phyloP scores from a whole-genome alignment of 1,140 invertebrate species.

The Drosophila mojavensis region DNA sequence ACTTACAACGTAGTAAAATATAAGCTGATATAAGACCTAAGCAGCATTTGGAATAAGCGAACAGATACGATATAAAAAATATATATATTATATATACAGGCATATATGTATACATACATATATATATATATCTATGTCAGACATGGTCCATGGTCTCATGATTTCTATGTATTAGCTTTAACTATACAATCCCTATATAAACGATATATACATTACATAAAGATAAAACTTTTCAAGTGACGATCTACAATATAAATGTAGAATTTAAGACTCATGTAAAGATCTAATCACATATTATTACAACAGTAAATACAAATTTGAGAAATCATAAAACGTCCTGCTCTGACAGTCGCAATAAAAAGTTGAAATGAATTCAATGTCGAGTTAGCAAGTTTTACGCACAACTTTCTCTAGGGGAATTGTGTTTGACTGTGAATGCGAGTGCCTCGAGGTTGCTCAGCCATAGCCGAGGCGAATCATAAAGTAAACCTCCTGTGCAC shows the following conservation, averaged over 20 bases:
- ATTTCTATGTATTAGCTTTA: too few species aligned
- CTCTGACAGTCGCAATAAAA: not conserved
- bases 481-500: conserved; percentile 6
- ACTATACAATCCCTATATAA: too few species aligned
- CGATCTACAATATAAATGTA: too few species aligned
- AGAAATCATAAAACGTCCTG: not conserved
- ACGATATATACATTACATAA: not conserved
- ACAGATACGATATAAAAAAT: too few species aligned
- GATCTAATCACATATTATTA: not conserved
- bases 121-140: too few species aligned
- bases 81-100: too few species aligned
- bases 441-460: conserved; percentile 5
- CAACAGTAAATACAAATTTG: not conserved
- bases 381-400: conserved; percentile 16
- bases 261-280: too few species aligned
- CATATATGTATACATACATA: not conserved
- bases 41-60: too few species aligned
- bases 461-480: conserved; percentile 21
- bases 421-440: conserved; percentile 14
- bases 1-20: too few species aligned
- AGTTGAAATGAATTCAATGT: conserved; percentile 6
- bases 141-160: too few species aligned
- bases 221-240: not conserved
- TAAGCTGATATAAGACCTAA: too few species aligned
- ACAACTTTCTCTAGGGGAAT: conserved; percentile 9